Base-by-base conservation (phyloP, 2,797 vertebrate species). In the Craterocephalus amniculus region DNA sequence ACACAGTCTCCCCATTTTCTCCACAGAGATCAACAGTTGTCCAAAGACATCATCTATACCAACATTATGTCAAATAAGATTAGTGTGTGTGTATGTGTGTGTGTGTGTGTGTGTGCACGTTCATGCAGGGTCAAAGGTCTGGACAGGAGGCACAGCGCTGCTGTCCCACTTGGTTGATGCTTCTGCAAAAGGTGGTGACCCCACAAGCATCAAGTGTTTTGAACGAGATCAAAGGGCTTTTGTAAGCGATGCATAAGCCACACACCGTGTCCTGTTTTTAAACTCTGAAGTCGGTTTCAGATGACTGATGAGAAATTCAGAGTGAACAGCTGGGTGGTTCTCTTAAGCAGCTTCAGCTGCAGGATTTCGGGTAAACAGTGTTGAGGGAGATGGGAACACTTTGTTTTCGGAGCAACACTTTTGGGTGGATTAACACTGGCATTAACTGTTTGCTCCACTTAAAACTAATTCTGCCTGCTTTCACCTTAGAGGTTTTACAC, bases 11-110 rank as follows among this genome's bases (percentile, higher is more conserved):
- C 26, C 40, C 27, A 7, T 59, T 59, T 43, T 55, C 45, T 70
- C 35, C 48, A 55, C 35, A 40, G 56, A 58, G 59, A 57, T n/a
- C 57, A 36, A 38, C 67, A 78, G 79, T 72, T 78, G 76, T 51
- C 56, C 63, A 64, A 69, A 83, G 38, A 72, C 70, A 70, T 82
- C 27, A 70, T 69, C 74, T 32, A 20, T 58, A 67, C 55, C 70
- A 83, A 83, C 74, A 76, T 79, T 72, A 73, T 58, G 83, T 87
- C 81, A 87, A 66, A 68, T 4, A 69, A 76, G 63, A 87, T 80
- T 62, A 48, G 43, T 64, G 34, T 32, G 18, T 6, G 16, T 29
- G 29, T 57, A 58, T 36, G 4, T n/a, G 27, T 67, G 32, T 27
- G 12, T 20, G 36, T 14, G 3, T 38, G 4, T 20, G 13, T 65